A percentile compares a stretch with the other conserved stretches of the same genome.
These are phyloP conservation scores for Avahi laniger DNA, from an alignment of 2,797 vertebrate genomes.

Conservation along the genomic window DNA sequence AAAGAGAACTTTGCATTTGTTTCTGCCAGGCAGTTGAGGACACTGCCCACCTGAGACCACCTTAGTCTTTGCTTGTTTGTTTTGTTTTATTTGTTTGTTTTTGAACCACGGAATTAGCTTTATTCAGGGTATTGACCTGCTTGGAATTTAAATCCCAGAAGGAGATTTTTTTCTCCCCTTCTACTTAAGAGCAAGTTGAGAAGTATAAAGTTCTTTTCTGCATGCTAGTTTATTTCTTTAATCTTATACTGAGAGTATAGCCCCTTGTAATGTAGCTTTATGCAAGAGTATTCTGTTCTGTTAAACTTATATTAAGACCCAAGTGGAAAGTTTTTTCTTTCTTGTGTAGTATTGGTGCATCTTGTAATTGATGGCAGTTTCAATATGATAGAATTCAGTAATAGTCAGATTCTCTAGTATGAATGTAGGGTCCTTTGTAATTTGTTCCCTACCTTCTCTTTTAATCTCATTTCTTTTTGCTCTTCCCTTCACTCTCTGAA, in stretches of 20 bases:
- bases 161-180: background rate
- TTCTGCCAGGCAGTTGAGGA: background rate
- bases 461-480: conserved; percentile 22
- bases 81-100: conserved; percentile 36
- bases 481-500: conserved; percentile 8
- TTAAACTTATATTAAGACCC: background rate
- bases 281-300: background rate
- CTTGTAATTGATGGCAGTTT: conserved; percentile 11
- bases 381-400: conserved; percentile 20
- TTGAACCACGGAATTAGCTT: conserved; percentile 40
- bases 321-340: background rate
- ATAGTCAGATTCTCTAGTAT: background rate
- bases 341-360: conserved; percentile 17
- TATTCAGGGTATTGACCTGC: background rate
- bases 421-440: background rate
- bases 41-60: background rate
- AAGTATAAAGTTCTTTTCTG: conserved; percentile 34
- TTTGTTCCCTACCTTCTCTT: background rate
- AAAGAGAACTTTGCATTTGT: conserved; percentile 1
- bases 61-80: conserved; percentile 8
- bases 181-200: background rate
- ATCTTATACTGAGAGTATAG: background rate
- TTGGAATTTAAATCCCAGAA: background rate
- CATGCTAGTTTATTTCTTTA: conserved; percentile 10
- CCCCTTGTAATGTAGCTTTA: background rate